Conservation (phyloP, 2,888 invertebrate species). For the Hyles lineata region DNA sequence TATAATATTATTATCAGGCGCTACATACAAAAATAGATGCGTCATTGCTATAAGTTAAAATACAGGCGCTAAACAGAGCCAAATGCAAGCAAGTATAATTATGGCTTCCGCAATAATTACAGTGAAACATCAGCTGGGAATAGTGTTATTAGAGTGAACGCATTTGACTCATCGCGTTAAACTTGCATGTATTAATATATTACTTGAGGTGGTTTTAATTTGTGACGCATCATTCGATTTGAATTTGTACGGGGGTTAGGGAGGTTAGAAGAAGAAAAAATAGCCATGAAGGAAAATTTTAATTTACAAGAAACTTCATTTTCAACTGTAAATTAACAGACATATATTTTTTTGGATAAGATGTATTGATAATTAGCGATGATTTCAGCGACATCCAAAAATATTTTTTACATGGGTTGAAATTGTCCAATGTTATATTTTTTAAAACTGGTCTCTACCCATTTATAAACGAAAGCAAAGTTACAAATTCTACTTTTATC, state of each 20-base stretch:
- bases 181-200: slow-evolving; percentile 19
- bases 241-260: background rate
- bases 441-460: no score
- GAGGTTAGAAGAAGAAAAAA: background rate
- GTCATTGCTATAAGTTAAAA: slow-evolving; percentile 1
- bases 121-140: slow-evolving; percentile 19
- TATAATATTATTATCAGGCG: background rate
- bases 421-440: no score
- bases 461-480: no score
- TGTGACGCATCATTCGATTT: background rate
- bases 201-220: slow-evolving; percentile 3
- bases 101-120: slow-evolving; percentile 22
- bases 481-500: no score
- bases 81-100: slow-evolving; percentile 4
- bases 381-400: no score
- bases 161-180: slow-evolving; percentile 18
- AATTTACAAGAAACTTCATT: no score
- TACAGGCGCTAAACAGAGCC: background rate
- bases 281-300: background rate
- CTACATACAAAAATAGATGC: background rate
- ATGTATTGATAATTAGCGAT: no score
- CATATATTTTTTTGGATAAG: no score
- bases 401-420: no score
- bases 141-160: slow-evolving; percentile 24
- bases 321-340: no score